Percentiles rank a stretch among this genome's conserved stretches.
phyloP scores from a whole-genome alignment of 2,888 invertebrate genomes.

The Pandemis cinnamomeana region DNA sequence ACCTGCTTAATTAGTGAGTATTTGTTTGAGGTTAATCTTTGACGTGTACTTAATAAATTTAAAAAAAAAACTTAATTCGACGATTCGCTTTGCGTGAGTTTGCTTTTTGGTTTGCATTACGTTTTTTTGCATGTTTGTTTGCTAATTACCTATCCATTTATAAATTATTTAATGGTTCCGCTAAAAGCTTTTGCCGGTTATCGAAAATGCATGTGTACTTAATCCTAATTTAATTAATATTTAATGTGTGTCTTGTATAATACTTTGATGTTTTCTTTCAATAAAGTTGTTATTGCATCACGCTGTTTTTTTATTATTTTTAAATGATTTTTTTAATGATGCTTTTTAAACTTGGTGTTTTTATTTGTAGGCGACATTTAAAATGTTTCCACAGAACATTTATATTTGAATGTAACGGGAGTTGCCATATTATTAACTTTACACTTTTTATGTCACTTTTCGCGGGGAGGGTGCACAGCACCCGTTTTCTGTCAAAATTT shows the following conservation, averaged over 20 bases:
- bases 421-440: too few species aligned
- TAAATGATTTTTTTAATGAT: neutral
- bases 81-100: neutral
- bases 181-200: neutral
- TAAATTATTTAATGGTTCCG: neutral
- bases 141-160: neutral
- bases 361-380: too few species aligned
- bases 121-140: neutral
- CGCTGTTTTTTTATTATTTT: neutral
- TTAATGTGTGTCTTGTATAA: neutral
- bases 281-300: neutral
- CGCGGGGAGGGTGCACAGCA: too few species aligned
- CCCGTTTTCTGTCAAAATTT: too few species aligned
- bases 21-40: constrained; percentile 25
- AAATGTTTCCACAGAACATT: too few species aligned
- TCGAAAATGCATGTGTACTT: neutral
- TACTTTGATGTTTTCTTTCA: neutral
- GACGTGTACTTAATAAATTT: neutral
- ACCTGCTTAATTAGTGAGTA: constrained; percentile 19
- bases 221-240: neutral
- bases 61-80: neutral
- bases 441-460: too few species aligned
- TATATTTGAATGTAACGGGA: too few species aligned
- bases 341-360: neutral
- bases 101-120: neutral